Conservation (phyloP, 1,140 invertebrate genomes). For the Leptonema lineaticorne region DNA sequence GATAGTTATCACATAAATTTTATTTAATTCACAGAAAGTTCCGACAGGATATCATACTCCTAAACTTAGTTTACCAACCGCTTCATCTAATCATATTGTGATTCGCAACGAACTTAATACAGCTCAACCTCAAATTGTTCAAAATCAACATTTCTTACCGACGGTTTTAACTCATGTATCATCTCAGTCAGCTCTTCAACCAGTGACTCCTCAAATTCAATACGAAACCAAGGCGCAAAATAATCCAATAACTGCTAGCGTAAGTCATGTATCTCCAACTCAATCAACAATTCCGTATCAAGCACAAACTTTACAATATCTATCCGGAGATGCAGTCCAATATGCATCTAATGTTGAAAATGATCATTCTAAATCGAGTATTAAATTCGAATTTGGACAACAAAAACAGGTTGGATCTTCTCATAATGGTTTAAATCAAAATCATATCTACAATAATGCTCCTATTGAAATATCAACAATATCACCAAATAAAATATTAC, state of each 20-base stretch:
- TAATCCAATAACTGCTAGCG: neutral
- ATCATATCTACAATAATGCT: neutral
- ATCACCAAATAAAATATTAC: neutral
- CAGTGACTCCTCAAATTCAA: neutral
- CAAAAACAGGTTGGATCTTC: too few species aligned
- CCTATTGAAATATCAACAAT: neutral
- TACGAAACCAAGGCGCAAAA: neutral
- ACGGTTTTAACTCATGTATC: neutral
- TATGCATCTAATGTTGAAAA: slow-evolving; percentile 30
- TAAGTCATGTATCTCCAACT: slow-evolving; percentile 1
- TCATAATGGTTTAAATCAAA: too few species aligned
- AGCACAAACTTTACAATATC: slow-evolving; percentile 5
- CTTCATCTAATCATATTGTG: too few species aligned
- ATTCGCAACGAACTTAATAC: slow-evolving; percentile 1
- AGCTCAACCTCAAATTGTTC: neutral
- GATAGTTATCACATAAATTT: too few species aligned
- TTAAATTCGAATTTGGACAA: slow-evolving; percentile 19
- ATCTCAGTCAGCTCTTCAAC: neutral
- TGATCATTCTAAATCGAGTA: slow-evolving; percentile 26
- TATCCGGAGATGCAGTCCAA: slow-evolving; percentile 22
- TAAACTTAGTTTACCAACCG: too few species aligned
- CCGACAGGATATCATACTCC: too few species aligned
- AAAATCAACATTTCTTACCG: neutral
- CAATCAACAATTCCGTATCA: slow-evolving; percentile 5
- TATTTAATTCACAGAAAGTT: too few species aligned